Evolutionary conservation across 2,113 vertebrate genomes (phyloP).

Genomic region (Rhynchomys soricoides): DNA sequence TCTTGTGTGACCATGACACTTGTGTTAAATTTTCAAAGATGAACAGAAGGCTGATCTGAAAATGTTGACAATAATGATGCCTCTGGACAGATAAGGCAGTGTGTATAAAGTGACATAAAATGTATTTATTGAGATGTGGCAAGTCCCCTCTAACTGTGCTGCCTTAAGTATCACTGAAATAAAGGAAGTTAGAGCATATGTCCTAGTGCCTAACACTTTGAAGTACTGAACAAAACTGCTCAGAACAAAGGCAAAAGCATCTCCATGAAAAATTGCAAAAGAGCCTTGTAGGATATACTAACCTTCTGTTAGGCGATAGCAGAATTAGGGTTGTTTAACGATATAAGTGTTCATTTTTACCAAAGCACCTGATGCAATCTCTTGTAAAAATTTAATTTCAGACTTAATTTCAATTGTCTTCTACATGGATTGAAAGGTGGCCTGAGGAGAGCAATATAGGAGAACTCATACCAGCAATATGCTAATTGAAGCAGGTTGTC

Average conservation of each 20-base stretch:
- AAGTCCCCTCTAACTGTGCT: background rate
- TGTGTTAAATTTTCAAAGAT: background rate
- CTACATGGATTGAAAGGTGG: conserved; percentile 49
- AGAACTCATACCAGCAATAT: conserved; percentile 31
- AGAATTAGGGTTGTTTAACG: conserved; percentile 53
- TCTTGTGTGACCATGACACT: background rate
- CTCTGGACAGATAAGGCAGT: background rate
- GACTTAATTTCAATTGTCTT: conserved; percentile 64
- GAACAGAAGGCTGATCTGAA: background rate
- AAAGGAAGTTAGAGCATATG: background rate
- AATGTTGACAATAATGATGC: background rate
- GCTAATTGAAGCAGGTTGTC: conserved; percentile 46
- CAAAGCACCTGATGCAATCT: background rate
- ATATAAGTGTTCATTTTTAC: conserved; percentile 57
- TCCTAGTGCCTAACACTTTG: background rate
- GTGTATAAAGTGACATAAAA: background rate
- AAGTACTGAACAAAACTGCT: background rate
- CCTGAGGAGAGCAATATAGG: conserved; percentile 26
- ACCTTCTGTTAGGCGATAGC: conserved; percentile 51
- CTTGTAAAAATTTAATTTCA: conserved; percentile 71
- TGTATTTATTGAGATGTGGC: background rate
- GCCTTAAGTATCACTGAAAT: background rate
- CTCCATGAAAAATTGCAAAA: background rate
- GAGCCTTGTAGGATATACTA: conserved; percentile 16
- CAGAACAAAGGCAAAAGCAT: conserved; percentile 30